phyloP scores from a whole-genome alignment of 2,888 invertebrate species.

The Rotaria sp. region DNA sequence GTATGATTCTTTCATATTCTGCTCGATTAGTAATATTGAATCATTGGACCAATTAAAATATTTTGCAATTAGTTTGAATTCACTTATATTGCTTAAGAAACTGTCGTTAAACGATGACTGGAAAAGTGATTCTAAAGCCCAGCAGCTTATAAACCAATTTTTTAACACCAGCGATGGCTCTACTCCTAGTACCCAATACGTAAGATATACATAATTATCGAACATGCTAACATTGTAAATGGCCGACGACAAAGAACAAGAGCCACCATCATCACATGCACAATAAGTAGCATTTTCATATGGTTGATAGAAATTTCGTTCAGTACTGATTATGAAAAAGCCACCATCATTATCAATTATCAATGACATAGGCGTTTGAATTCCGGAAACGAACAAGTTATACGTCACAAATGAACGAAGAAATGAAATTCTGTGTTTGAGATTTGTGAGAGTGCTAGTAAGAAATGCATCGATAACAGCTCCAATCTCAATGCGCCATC shows the following conservation, averaged over 20 bases:
- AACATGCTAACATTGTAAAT: background rate
- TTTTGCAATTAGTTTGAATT: background rate
- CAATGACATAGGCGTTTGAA: no score
- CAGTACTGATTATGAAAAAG: no score
- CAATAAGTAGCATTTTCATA: no score
- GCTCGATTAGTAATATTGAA: background rate
- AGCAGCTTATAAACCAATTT: background rate
- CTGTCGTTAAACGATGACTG: background rate
- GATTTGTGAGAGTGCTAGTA: background rate
- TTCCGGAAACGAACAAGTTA: background rate
- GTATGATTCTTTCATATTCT: background rate
- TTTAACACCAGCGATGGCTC: background rate
- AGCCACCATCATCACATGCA: background rate
- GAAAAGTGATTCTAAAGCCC: background rate
- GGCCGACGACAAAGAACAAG: background rate
- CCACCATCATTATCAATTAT: no score
- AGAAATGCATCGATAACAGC: background rate
- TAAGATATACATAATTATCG: background rate
- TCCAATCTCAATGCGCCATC: background rate
- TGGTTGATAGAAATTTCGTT: no score
- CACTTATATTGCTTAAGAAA: background rate
- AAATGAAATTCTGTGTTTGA: background rate
- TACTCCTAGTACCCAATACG: background rate
- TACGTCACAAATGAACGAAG: background rate
- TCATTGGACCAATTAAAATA: background rate